Evolutionary conservation across 2,888 invertebrate species (phyloP).

Genomic region (Trachelus stipa): DNA sequence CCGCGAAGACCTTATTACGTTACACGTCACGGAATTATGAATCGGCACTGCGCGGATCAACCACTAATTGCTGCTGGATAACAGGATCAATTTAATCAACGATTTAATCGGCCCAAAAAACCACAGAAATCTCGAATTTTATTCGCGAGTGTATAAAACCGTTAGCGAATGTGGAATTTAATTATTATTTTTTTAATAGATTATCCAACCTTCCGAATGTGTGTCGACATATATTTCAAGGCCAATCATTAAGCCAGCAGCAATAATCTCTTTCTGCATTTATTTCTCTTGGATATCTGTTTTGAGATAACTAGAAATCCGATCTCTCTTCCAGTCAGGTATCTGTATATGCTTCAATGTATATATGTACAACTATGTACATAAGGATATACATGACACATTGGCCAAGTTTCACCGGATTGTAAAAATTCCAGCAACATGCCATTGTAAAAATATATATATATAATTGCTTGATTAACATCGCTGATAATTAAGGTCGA

Average conservation of each 20-base stretch:
- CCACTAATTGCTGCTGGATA: neutral
- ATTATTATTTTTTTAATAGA: neutral
- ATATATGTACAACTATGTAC: neutral
- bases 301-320: slow-evolving; percentile 35
- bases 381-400: neutral
- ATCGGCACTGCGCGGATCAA: slow-evolving; percentile 26
- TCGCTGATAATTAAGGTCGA: neutral
- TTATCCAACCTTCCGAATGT: neutral
- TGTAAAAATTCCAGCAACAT: neutral
- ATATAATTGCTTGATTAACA: neutral
- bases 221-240: neutral
- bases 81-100: neutral
- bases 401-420: neutral
- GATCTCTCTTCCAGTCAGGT: slow-evolving; percentile 37
- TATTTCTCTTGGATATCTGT: neutral
- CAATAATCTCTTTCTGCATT: neutral
- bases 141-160: neutral
- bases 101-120: neutral
- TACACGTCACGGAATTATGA: slow-evolving; percentile 45
- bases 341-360: neutral
- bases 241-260: neutral
- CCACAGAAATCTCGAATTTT: neutral
- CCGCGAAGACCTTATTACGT: slow-evolving; percentile 50
- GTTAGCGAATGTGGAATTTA: neutral
- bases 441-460: neutral